Base-by-base conservation (phyloP, 1,140 invertebrate species). In the Kradibia gibbosae region DNA sequence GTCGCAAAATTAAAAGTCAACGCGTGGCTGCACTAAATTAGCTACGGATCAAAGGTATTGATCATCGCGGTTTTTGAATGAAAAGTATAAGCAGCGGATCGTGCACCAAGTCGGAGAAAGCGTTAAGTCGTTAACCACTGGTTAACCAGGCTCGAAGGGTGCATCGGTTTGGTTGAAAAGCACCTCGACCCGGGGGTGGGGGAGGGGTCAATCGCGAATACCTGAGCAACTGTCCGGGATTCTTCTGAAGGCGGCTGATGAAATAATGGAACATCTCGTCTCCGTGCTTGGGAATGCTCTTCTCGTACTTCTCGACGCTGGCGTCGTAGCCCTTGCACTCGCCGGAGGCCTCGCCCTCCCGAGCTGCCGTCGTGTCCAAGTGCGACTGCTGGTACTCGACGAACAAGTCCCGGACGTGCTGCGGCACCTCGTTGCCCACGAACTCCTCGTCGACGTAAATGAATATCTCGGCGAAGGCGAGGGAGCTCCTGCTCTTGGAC, bases 201-300 rank as follows among this genome's bases (percentile, higher is more conserved):
- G 22, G 15, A 10, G 8, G 5, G n/a, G 22, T 13, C 55, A 80
- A 36, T 75, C 45, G 48, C 31, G 31, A 34, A 48, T 48, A 48
- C 45, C 45, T 48, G 45, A 48, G 17, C 45, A 48, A 93, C 88
- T 97, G 97, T 42, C 94, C 94, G 39, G 96, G 95, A 92, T 95
- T 95, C n/a, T 92, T 88, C 71, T 95, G 93, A 60, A 97, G 92
- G 78, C 93, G 93, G 42, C 93, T 93, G 1, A 95, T 85, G 85
- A 97, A 97, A 82, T 95, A 93, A 89, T 97, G 94, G 86, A 97
- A 96, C 87, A 95, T 92, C 83, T 94, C 92, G 88, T 98, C 96
- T 1, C 96, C 96, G 88, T 97, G 96, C 13, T 93, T 92, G 0
- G 96, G 95, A 53, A 93, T 86, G 13, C 93, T 92, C 85, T 96